Evolutionary conservation across 2,113 vertebrate species (phyloP), one percentile per base, ranked within the genome.

Genomic region (Sapajus apella): DNA sequence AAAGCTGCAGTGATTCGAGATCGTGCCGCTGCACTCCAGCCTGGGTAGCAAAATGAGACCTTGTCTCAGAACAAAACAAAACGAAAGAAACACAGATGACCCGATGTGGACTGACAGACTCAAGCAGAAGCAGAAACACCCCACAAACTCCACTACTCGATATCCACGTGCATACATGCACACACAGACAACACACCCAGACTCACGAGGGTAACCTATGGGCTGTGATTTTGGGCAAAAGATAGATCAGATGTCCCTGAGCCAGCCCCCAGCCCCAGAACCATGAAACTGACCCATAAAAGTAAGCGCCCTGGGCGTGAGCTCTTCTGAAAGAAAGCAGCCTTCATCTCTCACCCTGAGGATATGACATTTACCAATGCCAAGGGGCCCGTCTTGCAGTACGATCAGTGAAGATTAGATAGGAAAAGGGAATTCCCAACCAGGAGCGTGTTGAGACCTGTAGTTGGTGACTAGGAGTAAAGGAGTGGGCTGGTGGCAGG

Each of bases 401-500:
- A 32, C 43, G 64, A 75, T 23, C 77, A 87, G 80, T 25, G n/a
- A 79, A 75, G 16, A 27, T 35, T 25, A 75, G 75, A 72, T 5
- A 6, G 21, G 55, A 55, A 79, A 88, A 91, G 89, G 93, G 91
- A 93, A 66, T 97, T 89, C 73, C 88, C 55, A 32, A 3, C 17
- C 40, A 2, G 86, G 66, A 79, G 58, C 32, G 61, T 37, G 75
- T 58, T 50, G 61, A 87, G 83, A 66, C 87, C 11, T 64, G 45
- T 6, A 17, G 18, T 14, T 40, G 45, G 52, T 86, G 95, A 32
- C 21, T 50, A 5, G 11, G 50, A 14, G n/a, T 32, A 45, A 72
- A 85, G 25, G 52, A 77, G 50, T 6, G 4, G 16, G 18, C 32
- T 16, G 32, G 32, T 18, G 66, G 52, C 1, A 23, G 20, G n/a